Percentiles rank a stretch among this genome's conserved stretches.
Evolutionary conservation across 2,113 vertebrate species (phyloP).

Genomic region (Tachuris rubrigastra): DNA sequence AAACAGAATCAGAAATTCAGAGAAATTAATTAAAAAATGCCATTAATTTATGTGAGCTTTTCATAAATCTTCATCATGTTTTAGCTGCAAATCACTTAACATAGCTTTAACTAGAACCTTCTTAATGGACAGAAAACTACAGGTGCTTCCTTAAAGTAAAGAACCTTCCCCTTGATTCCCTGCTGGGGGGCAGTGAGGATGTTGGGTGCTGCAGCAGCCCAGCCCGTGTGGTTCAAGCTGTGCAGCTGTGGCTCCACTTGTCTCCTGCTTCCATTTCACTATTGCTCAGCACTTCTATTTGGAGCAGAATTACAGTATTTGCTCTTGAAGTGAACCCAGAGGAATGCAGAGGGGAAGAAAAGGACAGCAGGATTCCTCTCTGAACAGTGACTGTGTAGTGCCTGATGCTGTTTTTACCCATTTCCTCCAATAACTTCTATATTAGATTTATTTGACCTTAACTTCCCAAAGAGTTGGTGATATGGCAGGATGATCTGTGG

Average conservation of each 20-base stretch:
- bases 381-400: neutral
- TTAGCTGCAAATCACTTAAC: neutral
- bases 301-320: slow-evolving; percentile 33
- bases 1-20: neutral
- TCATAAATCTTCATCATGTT: neutral
- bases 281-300: slow-evolving; percentile 28
- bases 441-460: neutral
- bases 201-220: neutral
- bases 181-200: neutral
- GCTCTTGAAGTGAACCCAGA: neutral
- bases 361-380: neutral
- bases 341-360: neutral
- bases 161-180: neutral
- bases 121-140: neutral
- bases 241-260: neutral
- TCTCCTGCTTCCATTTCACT: neutral
- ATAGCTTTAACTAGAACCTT: neutral
- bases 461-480: neutral
- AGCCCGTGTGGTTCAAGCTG: neutral
- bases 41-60: neutral
- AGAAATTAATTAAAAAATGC: neutral
- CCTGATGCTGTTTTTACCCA: neutral
- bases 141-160: neutral
- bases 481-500: neutral
- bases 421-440: neutral